Evolutionary conservation across 2,797 vertebrate genomes (phyloP).

Genomic region (Thaleichthys pacificus): DNA sequence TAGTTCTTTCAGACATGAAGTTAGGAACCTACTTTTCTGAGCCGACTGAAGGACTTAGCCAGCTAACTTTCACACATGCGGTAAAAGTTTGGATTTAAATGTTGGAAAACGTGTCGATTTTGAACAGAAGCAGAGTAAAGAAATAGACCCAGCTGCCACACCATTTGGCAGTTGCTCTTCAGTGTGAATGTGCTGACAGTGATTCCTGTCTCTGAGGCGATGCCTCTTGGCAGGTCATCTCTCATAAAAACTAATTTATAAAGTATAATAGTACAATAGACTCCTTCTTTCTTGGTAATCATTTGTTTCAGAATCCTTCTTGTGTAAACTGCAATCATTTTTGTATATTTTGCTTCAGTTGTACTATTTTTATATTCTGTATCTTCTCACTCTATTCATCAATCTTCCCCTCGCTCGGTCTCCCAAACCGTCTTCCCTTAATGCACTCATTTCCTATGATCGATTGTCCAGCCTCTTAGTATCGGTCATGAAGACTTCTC

Average conservation of each 20-base stretch:
- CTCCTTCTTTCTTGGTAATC: conserved; percentile 21
- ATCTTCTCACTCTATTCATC: not conserved
- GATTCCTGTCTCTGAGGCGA: conserved; percentile 18
- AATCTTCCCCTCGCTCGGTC: not conserved
- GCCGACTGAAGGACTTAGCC: conserved; percentile 37
- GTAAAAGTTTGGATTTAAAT: conserved; percentile 32
- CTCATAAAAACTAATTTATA: conserved; percentile 4
- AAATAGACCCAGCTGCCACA: not conserved
- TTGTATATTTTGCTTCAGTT: conserved; percentile 19
- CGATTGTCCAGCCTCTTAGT: too few species aligned
- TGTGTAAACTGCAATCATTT: conserved; percentile 8
- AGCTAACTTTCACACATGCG: conserved; percentile 19
- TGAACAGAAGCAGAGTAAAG: conserved; percentile 24
- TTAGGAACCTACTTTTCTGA: not conserved
- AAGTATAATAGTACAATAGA: conserved; percentile 14
- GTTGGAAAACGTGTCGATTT: conserved; percentile 26
- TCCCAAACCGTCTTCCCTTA: conserved; percentile 32
- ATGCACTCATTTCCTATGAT: too few species aligned
- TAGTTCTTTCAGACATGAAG: conserved; percentile 3
- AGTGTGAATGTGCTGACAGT: conserved; percentile 15
- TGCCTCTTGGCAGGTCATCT: conserved; percentile 6
- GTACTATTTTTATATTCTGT: not conserved
- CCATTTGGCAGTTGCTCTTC: conserved; percentile 2
- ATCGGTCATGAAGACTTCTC: too few species aligned
- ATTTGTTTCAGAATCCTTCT: conserved; percentile 39